Base-by-base conservation (phyloP, 2,113 vertebrate genomes). In the Fulica atra region DNA sequence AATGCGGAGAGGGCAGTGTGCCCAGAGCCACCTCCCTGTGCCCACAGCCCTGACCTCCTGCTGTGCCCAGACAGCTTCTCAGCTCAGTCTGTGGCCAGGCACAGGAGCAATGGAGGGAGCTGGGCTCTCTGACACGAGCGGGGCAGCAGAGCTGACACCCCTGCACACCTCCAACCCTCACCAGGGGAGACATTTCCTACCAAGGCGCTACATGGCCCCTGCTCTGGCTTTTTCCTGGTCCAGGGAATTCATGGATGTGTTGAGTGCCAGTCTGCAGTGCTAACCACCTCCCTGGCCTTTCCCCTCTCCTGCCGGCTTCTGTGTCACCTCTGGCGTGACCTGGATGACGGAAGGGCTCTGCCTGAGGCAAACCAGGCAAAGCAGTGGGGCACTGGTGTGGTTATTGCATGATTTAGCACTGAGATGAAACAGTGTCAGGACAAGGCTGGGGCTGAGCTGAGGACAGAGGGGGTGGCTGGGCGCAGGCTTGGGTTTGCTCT, bases 61-160 rank as follows among this genome's bases (percentile, higher is more conserved):
- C 10, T 3, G 31, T n/a, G 65, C 33, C 25, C 1, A 4, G 40
- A 3, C 4, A 16, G 31, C 28, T 28, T 24, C 81, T 40, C 0
- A 0, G 85, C 66, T 36, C 29, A 15, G 64, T 4, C 60, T 35
- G 74, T 16, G 1, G 46, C 57, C 6, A 3, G 10, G 26, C 40
- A 35, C 12, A 10, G 48, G 38, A 51, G 33, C 8, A 10, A 48
- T 10, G 69, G n/a, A 25, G 54, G 48, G 46, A 84, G 44, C 78
- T 4, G 69, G 54, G 79, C 8, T 65, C 20, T 23, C 5, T 48
- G 48, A 1, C 53, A 13, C 80, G 29, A 46, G 59, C 2, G 1
- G 26, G 10, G 53, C 6, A 54, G 65, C 91, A 77, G 38, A 69
- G 44, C 59, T 36, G 50, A 23, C 40, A 2, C 7, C 26, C 51